A percentile compares a stretch with the other conserved stretches of the same genome.
Evolutionary conservation across 2,113 vertebrate species (phyloP).

Genomic region (Felis catus): F.catus_Fca126_mat1.0 CM031424.1:32474001-32474500

Average conservation of each 20-base stretch:
- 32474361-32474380: not conserved
- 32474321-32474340: not conserved
- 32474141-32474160: not conserved
- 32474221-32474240: not conserved
- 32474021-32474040: not conserved
- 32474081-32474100: not conserved
- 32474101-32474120: not conserved
- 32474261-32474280: not conserved
- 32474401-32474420: not conserved
- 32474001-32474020: not conserved
- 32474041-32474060: not conserved
- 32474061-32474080: not conserved
- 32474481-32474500: not conserved
- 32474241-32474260: not conserved
- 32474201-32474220: not conserved
- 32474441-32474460: not conserved
- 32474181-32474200: not conserved
- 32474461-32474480: not conserved
- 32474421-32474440: not conserved
- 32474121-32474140: not conserved
- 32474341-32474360: not conserved
- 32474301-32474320: not conserved
- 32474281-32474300: not conserved
- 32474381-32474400: not conserved
- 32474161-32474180: not conserved